Evolutionary conservation across 2,888 invertebrate species (phyloP), one percentile per base, ranked within the genome.

Genomic region (Notodonta ziczac): DNA sequence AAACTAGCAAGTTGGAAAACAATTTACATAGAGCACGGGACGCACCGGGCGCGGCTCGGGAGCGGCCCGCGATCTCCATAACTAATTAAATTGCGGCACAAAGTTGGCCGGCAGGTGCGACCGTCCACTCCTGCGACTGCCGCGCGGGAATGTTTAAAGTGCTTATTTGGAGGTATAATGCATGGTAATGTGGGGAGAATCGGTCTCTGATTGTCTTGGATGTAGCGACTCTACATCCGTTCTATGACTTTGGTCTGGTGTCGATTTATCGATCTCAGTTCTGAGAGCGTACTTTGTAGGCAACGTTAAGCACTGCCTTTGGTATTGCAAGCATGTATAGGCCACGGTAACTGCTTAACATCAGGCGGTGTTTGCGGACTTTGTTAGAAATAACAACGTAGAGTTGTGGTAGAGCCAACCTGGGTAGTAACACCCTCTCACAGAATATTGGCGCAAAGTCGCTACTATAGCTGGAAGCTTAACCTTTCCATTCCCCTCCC

Each of bases 1-100:
- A 77, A 77, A 80, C 80, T 79, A 80, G 78, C 79, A 76, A 77
- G 69, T 78, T 69, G 46, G 73, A 76, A 78, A 82, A 81, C 83
- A 82, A 82, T 82, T 82, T 80, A 78, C 82, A 81, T 77, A 80
- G 70, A 57, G 62, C 67, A 66, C 65, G 72, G 62, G 70, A 69
- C 64, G 61, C 58, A 60, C 60, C 61, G 63, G 68, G 70, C 59
- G 72, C 64, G 62, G 67, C 69, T 68, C 69, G n/a, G 39, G 14
- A 39, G 39, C 54, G 54, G 54, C 10, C 13, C 10, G 24, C 54
- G 66, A 83, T 83, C 81, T 76, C 76, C 82, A 83, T 83, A 83
- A 76, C 81, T 83, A 82, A 80, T 80, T 80, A 78, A 77, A 76
- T 76, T 73, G 73, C 65, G 72, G 72, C 14, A 65, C 60, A 66